Percentiles rank a stretch among this genome's conserved stretches.
Conservation (phyloP, 2,888 invertebrate genomes). For the Papilio gigon region DNA sequence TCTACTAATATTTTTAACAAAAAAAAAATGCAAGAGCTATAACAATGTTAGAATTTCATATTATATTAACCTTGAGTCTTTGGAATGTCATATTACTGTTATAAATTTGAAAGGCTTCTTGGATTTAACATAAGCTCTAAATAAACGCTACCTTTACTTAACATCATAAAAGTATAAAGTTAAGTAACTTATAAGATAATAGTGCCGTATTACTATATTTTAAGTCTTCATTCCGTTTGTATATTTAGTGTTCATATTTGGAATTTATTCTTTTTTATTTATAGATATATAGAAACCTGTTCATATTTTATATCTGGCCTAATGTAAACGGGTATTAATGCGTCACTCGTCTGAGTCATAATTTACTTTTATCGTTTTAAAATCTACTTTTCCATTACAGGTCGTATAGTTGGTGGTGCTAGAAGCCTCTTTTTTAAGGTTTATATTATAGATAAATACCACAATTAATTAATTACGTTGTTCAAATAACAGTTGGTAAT, state of each 20-base stretch:
- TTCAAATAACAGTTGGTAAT: background rate
- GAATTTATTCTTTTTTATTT: too few relatives aligned
- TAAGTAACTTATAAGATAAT: background rate
- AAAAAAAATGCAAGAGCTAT: too few relatives aligned
- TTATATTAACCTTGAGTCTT: too few relatives aligned
- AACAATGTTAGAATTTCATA: too few relatives aligned
- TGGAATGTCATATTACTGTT: too few relatives aligned
- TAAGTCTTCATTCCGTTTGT: background rate
- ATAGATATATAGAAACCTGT: background rate
- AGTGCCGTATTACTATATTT: background rate
- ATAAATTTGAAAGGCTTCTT: constrained; percentile 9
- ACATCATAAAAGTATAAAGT: background rate
- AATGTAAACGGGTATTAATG: background rate
- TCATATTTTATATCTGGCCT: background rate
- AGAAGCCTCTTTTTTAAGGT: background rate
- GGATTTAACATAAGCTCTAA: background rate
- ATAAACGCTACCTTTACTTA: background rate
- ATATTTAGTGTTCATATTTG: background rate
- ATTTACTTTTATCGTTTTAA: background rate
- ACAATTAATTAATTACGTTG: too few relatives aligned
- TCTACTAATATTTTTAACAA: too few relatives aligned
- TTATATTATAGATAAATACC: too few relatives aligned
- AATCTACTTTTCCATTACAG: constrained; percentile 4
- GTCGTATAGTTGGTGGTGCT: background rate
- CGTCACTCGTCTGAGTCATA: background rate